Conservation (phyloP, 2,888 invertebrate genomes). For the Agrochola lota region DNA sequence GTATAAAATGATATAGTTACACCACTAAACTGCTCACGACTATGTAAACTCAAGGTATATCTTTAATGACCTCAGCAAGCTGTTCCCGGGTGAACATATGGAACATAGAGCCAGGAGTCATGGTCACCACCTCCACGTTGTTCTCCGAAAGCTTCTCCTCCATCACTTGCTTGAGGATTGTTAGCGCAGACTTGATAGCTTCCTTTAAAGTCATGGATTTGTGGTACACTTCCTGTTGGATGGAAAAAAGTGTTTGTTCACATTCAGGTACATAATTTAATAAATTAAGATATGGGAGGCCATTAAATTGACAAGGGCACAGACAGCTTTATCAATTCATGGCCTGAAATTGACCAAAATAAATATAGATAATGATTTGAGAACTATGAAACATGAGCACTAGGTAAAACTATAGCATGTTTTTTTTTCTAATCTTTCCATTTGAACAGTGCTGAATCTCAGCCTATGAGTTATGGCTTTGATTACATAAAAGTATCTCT, state of each 20-base stretch:
- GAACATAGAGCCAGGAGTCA: constrained; percentile 95
- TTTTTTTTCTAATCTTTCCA: not conserved
- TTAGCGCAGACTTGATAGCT: constrained; percentile 97
- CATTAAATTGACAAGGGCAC: not conserved
- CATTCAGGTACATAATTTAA: not conserved
- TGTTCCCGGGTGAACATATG: constrained; percentile 97
- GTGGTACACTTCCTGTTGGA: constrained; percentile 91
- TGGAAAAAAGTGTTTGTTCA: not conserved
- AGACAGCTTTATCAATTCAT: not conserved
- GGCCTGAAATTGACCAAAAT: not conserved
- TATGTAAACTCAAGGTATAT: constrained; percentile 90
- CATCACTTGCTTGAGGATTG: constrained; percentile 99
- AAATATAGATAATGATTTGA: not conserved
- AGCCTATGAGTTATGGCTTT: not conserved
- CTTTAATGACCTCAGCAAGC: constrained; percentile 96
- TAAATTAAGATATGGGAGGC: not conserved
- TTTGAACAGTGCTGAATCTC: not conserved
- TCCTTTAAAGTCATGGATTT: constrained; percentile 98
- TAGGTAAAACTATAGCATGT: not conserved
- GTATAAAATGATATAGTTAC: constrained; percentile 37
- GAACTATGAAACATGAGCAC: not conserved
- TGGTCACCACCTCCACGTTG: constrained; percentile 99
- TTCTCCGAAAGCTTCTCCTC: constrained; percentile 99
- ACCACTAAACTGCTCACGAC: constrained; percentile 15
- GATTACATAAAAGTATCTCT: not conserved